Conservation (phyloP, 2,888 invertebrate species). For the Pyrrhia umbra region DNA sequence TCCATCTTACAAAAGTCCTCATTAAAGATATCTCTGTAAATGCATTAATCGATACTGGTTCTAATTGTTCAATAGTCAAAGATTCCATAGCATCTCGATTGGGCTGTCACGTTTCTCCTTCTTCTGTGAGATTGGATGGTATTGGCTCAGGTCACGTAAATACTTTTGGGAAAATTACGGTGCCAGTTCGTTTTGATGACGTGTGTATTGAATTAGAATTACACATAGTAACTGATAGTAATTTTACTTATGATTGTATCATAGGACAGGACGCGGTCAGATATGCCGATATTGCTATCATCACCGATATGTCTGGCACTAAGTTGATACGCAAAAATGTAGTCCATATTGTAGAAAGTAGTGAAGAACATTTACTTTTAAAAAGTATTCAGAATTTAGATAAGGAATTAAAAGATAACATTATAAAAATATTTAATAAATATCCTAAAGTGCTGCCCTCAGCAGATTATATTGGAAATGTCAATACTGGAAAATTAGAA, state of each 20-base stretch:
- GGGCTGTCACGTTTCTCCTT: constrained; percentile 12
- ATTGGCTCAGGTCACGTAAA: constrained; percentile 6
- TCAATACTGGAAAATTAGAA: constrained; percentile 37
- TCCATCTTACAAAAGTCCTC: constrained; percentile 6
- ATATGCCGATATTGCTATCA: constrained; percentile 4
- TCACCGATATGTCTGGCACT: not conserved
- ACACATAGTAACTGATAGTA: not conserved
- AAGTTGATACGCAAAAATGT: constrained; percentile 13
- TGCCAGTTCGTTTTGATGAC: constrained; percentile 11
- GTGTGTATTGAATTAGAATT: constrained; percentile 13
- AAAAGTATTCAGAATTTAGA: constrained; percentile 6
- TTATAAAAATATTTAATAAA: constrained; percentile 3
- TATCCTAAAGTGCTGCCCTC: not conserved
- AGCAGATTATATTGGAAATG: constrained; percentile 14
- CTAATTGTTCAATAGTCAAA: constrained; percentile 9
- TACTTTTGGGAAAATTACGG: constrained; percentile 7
- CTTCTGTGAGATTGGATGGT: constrained; percentile 4
- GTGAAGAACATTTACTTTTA: not conserved
- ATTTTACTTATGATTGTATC: constrained; percentile 11
- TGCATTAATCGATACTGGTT: constrained; percentile 11
- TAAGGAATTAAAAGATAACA: not conserved
- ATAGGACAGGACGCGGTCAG: constrained; percentile 10
- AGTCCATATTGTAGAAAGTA: not conserved
- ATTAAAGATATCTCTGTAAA: constrained; percentile 12
- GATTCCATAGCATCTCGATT: constrained; percentile 7